Evolutionary conservation across 1,140 invertebrate genomes (phyloP).

Genomic region (Nephotettix cincticeps): DNA sequence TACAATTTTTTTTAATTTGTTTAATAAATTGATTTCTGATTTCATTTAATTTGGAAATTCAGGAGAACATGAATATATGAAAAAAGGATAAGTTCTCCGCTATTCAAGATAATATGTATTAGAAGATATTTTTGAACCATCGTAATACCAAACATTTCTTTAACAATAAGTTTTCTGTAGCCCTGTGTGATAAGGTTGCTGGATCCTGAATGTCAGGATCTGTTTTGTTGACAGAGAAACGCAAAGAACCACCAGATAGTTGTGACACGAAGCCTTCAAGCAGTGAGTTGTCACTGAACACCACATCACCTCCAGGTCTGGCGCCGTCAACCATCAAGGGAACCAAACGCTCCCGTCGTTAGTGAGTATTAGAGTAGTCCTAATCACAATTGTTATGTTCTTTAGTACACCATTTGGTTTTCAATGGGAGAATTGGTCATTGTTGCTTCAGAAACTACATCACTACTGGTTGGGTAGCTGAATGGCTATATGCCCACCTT

Average conservation of each 20-base stretch:
- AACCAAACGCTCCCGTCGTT: conserved; percentile 71
- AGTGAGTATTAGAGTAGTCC: conserved; percentile 70
- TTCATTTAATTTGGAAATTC: too few species aligned
- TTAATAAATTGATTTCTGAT: too few species aligned
- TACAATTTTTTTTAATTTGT: too few species aligned
- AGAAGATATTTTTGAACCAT: too few species aligned
- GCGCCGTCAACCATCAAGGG: conserved; percentile 59
- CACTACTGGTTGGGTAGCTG: too few species aligned
- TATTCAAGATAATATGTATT: too few species aligned
- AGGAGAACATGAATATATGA: too few species aligned
- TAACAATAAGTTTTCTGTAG: too few species aligned
- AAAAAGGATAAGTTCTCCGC: too few species aligned
- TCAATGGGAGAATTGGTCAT: conserved; percentile 38
- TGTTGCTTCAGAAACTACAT: conserved; percentile 51
- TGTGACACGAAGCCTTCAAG: conserved; percentile 73
- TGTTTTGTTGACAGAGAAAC: conserved; percentile 69
- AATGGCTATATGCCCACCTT: too few species aligned
- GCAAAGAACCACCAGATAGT: conserved; percentile 78
- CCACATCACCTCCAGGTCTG: conserved; percentile 53
- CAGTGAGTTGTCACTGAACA: conserved; percentile 52
- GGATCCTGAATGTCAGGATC: conserved; percentile 5
- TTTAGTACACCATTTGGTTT: neutral
- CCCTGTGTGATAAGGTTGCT: too few species aligned
- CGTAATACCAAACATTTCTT: too few species aligned
- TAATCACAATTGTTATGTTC: conserved; percentile 28